These are phyloP conservation scores for Macrobrachium rosenbergii DNA, from an alignment of 1,140 invertebrate species.

Conservation along the genomic window DNA sequence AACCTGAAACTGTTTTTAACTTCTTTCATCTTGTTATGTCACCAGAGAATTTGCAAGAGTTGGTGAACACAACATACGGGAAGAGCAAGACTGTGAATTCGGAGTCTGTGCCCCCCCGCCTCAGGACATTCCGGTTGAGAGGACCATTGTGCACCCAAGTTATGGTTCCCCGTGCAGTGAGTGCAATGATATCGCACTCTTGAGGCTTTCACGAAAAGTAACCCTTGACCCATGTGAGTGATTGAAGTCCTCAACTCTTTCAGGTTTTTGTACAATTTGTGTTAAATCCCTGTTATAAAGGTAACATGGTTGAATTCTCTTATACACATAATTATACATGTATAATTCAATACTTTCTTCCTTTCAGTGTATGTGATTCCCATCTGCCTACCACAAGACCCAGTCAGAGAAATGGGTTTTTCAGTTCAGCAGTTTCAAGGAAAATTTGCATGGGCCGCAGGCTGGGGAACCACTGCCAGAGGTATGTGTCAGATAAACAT, in stretches of 20 bases:
- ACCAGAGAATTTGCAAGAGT: slow-evolving; percentile 26
- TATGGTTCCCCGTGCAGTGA: slow-evolving; percentile 28
- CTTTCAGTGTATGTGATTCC: neutral
- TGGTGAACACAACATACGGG: slow-evolving; percentile 34
- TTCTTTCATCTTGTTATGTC: neutral
- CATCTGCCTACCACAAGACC: slow-evolving; percentile 36
- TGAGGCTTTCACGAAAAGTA: slow-evolving; percentile 15
- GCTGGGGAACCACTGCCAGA: slow-evolving; percentile 43
- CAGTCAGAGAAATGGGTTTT: slow-evolving; percentile 41
- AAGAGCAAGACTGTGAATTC: slow-evolving; percentile 16
- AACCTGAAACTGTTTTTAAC: too few species aligned
- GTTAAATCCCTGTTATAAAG: too few species aligned
- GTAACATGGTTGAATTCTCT: too few species aligned
- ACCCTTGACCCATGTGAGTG: slow-evolving; percentile 21
- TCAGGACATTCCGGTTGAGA: slow-evolving; percentile 38
- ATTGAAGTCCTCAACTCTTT: neutral
- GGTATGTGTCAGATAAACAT: neutral
- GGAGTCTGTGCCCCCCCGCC: slow-evolving; percentile 29
- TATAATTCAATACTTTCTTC: too few species aligned
- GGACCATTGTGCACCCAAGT: slow-evolving; percentile 19
- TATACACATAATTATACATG: too few species aligned
- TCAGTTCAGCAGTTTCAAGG: slow-evolving; percentile 25
- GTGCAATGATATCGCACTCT: slow-evolving; percentile 51
- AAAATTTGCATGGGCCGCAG: slow-evolving; percentile 40
- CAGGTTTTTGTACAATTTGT: too few species aligned